phyloP scores from a whole-genome alignment of 1,140 invertebrate genomes.

The Stegodyphus dumicola region DNA sequence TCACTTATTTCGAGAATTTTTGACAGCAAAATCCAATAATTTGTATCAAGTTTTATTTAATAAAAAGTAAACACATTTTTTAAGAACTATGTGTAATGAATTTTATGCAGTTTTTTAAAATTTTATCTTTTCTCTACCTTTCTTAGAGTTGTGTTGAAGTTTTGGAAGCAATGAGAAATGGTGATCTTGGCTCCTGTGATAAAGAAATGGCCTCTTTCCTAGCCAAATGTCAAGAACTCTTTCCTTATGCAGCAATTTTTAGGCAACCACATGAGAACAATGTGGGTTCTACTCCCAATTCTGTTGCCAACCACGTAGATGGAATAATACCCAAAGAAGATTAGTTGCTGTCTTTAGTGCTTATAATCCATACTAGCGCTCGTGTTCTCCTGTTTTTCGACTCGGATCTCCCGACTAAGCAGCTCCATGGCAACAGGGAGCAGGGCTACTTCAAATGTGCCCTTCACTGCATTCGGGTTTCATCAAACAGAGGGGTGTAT shows the following conservation, averaged over 20 bases:
- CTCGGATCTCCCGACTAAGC: constrained; percentile 5
- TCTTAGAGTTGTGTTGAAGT: constrained; percentile 81
- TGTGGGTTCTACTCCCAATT: constrained; percentile 33
- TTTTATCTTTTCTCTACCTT: neutral
- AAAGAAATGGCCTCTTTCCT: constrained; percentile 77
- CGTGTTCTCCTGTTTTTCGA: constrained; percentile 20
- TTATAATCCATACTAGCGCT: constrained; percentile 21
- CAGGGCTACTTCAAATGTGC: neutral
- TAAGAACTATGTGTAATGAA: too few relatives aligned
- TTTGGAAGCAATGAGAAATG: constrained; percentile 79
- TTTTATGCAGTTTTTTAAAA: too few relatives aligned
- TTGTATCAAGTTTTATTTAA: too few relatives aligned
- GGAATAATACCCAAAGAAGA: constrained; percentile 58
- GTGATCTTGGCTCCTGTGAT: constrained; percentile 82
- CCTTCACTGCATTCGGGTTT: neutral
- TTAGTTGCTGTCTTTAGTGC: constrained; percentile 31
- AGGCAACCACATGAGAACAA: constrained; percentile 42
- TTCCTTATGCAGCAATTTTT: constrained; percentile 72
- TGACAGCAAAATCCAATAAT: too few relatives aligned
- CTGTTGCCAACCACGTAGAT: constrained; percentile 62
- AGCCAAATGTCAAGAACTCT: constrained; percentile 77
- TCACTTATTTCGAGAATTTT: too few relatives aligned
- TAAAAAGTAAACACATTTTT: too few relatives aligned
- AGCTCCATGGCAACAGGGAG: neutral
- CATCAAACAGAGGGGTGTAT: neutral